Evolutionary conservation across 2,797 vertebrate species (phyloP), one percentile per base, ranked within the genome.

Genomic region (Channallabes apus): DNA sequence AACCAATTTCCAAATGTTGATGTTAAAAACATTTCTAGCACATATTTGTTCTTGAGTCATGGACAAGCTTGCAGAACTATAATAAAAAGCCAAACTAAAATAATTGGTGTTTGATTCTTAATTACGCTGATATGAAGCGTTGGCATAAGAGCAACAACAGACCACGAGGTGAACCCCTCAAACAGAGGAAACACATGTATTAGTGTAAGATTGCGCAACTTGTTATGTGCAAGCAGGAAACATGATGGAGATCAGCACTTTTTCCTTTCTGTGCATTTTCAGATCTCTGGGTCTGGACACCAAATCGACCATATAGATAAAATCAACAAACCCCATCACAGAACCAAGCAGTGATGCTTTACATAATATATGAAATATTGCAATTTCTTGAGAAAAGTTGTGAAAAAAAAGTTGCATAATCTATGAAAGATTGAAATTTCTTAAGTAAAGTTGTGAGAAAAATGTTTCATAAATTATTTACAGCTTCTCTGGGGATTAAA

Each of bases 151-250:
- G 24, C 14, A 17, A 27, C 58, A 3, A 46, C 1, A 27, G 24
- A 6, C 35, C 22, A 27, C n/a, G 2, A 65, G 11, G 24, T 9
- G 61, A 80, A 51, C 62, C 32, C 0, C 8, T 3, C 17, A 65
- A 41, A 20, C 17, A 2, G 41, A 80, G 41, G 61, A 51, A 67
- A 67, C 79, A 80, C 78, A 20, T 80, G 79, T 51, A 22, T 80
- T 67, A 32, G 17, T 6, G 9, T 32, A 67, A 80, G n/a, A 80
- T 80, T 80, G 79, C 79, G 62, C 41, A 80, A 80, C 79, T 12
- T 29, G 56, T n/a, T 61, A 61, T 61, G 7, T 18, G 59, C 78
- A 51, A 46, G 59, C 61, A 46, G 78, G 61, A 80, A 27, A 17
- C 8, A 65, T 11, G 46, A 51, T 51, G 46, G 46, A 64, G 14